Evolutionary conservation across 1,140 invertebrate species (phyloP).

Genomic region (Lysiphlebus fabarum): DNA sequence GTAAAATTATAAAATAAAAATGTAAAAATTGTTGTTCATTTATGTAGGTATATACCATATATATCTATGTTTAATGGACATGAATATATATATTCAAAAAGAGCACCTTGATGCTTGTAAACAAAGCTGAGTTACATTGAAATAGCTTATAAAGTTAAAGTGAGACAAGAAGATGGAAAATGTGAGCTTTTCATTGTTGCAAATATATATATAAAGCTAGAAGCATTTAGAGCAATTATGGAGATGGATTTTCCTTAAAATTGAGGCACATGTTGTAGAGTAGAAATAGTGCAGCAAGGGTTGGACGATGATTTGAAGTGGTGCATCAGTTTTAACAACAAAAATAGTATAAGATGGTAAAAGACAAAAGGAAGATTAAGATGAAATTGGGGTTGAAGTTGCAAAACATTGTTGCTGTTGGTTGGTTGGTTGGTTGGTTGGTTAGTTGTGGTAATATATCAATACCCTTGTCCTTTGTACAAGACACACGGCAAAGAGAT

Average conservation of each 20-base stretch:
- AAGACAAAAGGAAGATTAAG: background rate
- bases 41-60: too few species aligned
- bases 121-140: too few species aligned
- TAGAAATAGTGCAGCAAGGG: slow-evolving; percentile 3
- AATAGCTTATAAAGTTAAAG: too few species aligned
- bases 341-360: slow-evolving; percentile 14
- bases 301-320: slow-evolving; percentile 18
- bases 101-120: too few species aligned
- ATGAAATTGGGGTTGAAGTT: slow-evolving; percentile 12
- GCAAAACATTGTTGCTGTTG: too few species aligned
- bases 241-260: slow-evolving; percentile 53
- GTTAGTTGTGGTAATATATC: slow-evolving; percentile 45
- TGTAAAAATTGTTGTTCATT: too few species aligned
- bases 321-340: slow-evolving; percentile 1
- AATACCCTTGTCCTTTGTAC: slow-evolving; percentile 50
- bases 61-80: too few species aligned
- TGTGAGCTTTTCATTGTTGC: slow-evolving; percentile 23
- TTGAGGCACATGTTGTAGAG: slow-evolving; percentile 37
- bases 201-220: slow-evolving; percentile 38
- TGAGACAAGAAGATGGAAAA: too few species aligned
- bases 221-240: slow-evolving; percentile 49
- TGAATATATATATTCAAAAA: too few species aligned
- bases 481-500: slow-evolving; percentile 30
- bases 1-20: too few species aligned
- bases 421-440: background rate